Evolutionary conservation across 1,140 invertebrate genomes (phyloP).

Genomic region (Protaetia brevitarsis): DNA sequence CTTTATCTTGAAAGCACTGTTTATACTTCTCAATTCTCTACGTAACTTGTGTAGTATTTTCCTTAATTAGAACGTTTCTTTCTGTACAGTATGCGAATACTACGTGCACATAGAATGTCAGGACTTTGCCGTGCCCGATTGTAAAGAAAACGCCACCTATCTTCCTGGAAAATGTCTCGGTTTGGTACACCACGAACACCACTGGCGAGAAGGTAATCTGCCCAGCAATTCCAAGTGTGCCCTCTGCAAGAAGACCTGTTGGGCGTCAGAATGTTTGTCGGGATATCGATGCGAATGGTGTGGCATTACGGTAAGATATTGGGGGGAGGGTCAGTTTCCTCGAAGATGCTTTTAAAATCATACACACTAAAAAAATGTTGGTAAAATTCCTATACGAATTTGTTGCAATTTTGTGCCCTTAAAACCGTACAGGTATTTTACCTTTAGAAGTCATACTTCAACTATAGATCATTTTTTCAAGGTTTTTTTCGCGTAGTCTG

Average conservation of each 20-base stretch:
- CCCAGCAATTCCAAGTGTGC: constrained; percentile 94
- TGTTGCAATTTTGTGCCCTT: too few relatives aligned
- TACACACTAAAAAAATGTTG: too few relatives aligned
- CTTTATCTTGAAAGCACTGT: too few relatives aligned
- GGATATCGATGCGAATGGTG: constrained; percentile 99
- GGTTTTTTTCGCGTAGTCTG: too few relatives aligned
- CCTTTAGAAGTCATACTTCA: too few relatives aligned
- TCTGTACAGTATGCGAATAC: constrained; percentile 94
- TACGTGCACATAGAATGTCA: constrained; percentile 98
- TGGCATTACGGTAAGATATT: constrained; percentile 91
- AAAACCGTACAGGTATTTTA: too few relatives aligned
- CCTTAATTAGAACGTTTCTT: constrained; percentile 4
- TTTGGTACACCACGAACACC: constrained; percentile 80
- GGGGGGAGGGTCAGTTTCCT: neutral
- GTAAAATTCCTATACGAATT: neutral
- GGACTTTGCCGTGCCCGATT: constrained; percentile 97
- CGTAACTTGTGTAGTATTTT: too few relatives aligned
- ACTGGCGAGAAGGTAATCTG: constrained; percentile 99
- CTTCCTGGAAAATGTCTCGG: constrained; percentile 76
- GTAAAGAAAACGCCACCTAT: constrained; percentile 84
- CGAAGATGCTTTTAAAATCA: neutral
- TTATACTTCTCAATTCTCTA: too few relatives aligned
- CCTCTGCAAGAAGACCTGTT: constrained; percentile 96
- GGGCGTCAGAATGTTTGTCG: constrained; percentile 94
- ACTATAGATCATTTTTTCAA: too few relatives aligned